Evolutionary conservation across 2,113 vertebrate genomes (phyloP).

Genomic region (Montifringilla adamsi): DNA sequence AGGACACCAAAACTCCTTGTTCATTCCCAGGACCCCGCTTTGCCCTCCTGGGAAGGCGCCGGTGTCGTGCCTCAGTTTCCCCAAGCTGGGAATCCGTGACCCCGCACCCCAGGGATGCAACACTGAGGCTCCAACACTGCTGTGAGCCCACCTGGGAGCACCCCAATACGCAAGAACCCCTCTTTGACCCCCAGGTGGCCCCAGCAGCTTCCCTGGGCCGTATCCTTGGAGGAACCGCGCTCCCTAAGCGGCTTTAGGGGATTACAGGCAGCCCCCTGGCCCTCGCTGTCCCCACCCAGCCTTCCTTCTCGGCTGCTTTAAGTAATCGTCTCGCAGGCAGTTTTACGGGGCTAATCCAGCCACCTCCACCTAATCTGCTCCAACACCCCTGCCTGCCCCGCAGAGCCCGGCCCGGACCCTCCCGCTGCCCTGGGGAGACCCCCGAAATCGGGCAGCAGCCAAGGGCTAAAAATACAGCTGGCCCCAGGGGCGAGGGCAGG

Average conservation of each 20-base stretch:
- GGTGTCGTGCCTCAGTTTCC: background rate
- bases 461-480: slow-evolving; percentile 9
- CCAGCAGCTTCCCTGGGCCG: background rate
- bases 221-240: slow-evolving; percentile 26
- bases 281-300: slow-evolving; percentile 23
- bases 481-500: background rate
- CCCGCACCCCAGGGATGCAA: fast-evolving
- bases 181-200: background rate
- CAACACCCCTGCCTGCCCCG: background rate
- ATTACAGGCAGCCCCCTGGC: slow-evolving; percentile 21
- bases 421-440: background rate
- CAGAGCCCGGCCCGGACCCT: background rate
- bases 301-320: slow-evolving; percentile 8
- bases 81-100: background rate
- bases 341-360: slow-evolving; percentile 21
- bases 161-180: fast-evolving
- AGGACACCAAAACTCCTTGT: fast-evolving
- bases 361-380: slow-evolving; percentile 46
- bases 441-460: background rate
- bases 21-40: fast-evolving
- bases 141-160: fast-evolving
- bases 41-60: fast-evolving
- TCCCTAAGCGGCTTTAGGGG: slow-evolving; percentile 35
- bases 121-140: fast-evolving
- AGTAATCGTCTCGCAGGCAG: slow-evolving; percentile 46